phyloP scores from a whole-genome alignment of 2,888 invertebrate species.

The Bembecia ichneumoniformis region DNA sequence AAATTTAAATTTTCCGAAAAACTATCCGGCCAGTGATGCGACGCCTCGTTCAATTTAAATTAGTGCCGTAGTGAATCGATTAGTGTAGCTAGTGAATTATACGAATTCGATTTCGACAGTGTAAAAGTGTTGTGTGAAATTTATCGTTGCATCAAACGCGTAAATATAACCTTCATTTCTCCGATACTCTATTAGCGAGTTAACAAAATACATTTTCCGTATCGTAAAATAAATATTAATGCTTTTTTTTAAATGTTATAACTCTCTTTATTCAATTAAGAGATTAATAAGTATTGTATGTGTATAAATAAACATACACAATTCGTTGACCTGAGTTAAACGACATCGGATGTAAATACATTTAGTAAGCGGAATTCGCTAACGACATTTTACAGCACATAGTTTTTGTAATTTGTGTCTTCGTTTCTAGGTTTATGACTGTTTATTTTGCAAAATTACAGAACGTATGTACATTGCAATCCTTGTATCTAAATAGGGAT shows the following conservation, averaged over 20 bases:
- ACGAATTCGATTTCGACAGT: constrained; percentile 22
- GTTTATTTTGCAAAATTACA: no score
- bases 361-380: constrained; percentile 43
- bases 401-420: constrained; percentile 16
- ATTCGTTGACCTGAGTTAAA: constrained; percentile 46
- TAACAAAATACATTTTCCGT: no score
- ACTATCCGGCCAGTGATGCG: constrained; percentile 6
- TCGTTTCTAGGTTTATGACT: constrained; percentile 5
- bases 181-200: no score
- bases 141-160: no score
- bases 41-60: constrained; percentile 2
- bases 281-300: no score
- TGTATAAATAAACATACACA: constrained; percentile 21
- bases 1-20: constrained; percentile 12
- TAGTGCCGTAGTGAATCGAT: constrained; percentile 1
- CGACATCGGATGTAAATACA: constrained; percentile 34
- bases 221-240: not conserved
- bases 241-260: not conserved
- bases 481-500: no score
- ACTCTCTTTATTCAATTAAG: not conserved
- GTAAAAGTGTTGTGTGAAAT: constrained; percentile 15
- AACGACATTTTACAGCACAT: constrained; percentile 33
- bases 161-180: no score
- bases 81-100: constrained; percentile 2
- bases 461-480: no score